Percentiles rank a stretch among this genome's conserved stretches.
phyloP scores from a whole-genome alignment of 1,140 invertebrate genomes.

The Zaprionus taronus region DNA sequence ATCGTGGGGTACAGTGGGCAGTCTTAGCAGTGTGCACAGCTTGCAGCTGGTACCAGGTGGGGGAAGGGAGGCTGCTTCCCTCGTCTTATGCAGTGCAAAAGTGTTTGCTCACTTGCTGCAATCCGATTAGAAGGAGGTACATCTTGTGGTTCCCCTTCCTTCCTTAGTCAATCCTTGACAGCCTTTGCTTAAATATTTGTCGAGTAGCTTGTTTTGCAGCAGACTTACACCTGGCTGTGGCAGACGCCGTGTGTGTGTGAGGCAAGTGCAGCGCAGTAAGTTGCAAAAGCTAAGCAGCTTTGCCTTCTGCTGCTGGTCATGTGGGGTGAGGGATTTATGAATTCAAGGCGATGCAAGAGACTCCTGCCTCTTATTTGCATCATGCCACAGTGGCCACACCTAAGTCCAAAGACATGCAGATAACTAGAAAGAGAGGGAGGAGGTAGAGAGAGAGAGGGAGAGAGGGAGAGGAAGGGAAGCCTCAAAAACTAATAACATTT shows the following conservation, averaged over 20 bases:
- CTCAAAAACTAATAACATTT: constrained; percentile 64
- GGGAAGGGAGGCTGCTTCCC: neutral
- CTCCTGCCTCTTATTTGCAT: neutral
- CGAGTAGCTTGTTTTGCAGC: constrained; percentile 70
- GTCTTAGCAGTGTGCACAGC: too few species aligned
- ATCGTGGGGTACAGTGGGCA: neutral
- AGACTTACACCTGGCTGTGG: constrained; percentile 15
- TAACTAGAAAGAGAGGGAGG: neutral
- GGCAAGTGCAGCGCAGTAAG: neutral
- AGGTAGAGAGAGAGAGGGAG: neutral
- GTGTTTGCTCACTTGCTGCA: constrained; percentile 3
- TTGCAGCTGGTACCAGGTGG: neutral
- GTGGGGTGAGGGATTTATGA: neutral
- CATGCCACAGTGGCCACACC: neutral
- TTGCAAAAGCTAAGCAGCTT: constrained; percentile 5
- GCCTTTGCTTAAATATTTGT: constrained; percentile 58
- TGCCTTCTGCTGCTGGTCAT: neutral
- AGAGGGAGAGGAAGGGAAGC: neutral
- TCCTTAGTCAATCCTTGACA: neutral
- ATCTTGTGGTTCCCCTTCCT: neutral
- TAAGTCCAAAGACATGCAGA: constrained; percentile 17
- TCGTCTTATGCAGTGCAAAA: constrained; percentile 1
- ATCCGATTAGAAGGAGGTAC: neutral
- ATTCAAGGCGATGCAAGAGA: neutral
- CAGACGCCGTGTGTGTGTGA: neutral